A percentile compares a stretch with the other conserved stretches of the same genome.
phyloP scores from a whole-genome alignment of 2,888 invertebrate genomes.

The Lepeophtheirus nordmannii region DNA sequence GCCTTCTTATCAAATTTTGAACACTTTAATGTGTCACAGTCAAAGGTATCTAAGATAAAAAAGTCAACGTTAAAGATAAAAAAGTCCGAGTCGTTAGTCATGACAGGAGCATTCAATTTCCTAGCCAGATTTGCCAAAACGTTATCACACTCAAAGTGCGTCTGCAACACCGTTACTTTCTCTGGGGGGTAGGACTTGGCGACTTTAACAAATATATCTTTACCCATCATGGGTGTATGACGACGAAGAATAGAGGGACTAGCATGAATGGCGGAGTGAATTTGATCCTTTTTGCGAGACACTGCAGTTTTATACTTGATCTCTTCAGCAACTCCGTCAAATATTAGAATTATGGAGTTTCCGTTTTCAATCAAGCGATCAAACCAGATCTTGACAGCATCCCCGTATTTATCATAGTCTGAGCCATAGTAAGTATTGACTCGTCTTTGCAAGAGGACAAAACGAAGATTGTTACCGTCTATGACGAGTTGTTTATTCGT shows the following conservation, averaged over 20 bases:
- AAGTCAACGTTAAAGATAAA: slow-evolving; percentile 69
- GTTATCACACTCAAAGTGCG: slow-evolving; percentile 76
- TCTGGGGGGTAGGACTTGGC: slow-evolving; percentile 41
- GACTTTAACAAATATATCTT: slow-evolving; percentile 28
- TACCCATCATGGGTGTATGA: slow-evolving; percentile 12
- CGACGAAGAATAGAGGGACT: slow-evolving; percentile 26
- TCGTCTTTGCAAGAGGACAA: slow-evolving; percentile 38
- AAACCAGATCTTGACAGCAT: slow-evolving; percentile 50
- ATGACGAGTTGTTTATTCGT: slow-evolving; percentile 54
- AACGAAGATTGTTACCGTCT: slow-evolving; percentile 61
- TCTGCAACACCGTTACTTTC: slow-evolving; percentile 50
- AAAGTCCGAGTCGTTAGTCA: slow-evolving; percentile 89
- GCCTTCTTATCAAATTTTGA: slow-evolving; percentile 55
- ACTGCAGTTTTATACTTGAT: slow-evolving; percentile 28
- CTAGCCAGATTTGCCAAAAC: slow-evolving; percentile 67
- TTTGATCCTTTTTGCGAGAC: slow-evolving; percentile 29
- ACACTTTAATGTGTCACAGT: slow-evolving; percentile 38
- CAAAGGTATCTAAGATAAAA: slow-evolving; percentile 49
- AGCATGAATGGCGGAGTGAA: slow-evolving; percentile 35
- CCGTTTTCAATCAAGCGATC: slow-evolving; percentile 31
- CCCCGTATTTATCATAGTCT: slow-evolving; percentile 62
- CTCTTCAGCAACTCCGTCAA: slow-evolving; percentile 37
- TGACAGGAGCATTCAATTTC: slow-evolving; percentile 60
- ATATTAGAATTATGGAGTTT: not conserved
- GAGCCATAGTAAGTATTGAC: slow-evolving; percentile 58